These are phyloP conservation scores for Oscheius sp. DNA, from an alignment of 2,888 invertebrate genomes.

Conservation along the genomic window DNA sequence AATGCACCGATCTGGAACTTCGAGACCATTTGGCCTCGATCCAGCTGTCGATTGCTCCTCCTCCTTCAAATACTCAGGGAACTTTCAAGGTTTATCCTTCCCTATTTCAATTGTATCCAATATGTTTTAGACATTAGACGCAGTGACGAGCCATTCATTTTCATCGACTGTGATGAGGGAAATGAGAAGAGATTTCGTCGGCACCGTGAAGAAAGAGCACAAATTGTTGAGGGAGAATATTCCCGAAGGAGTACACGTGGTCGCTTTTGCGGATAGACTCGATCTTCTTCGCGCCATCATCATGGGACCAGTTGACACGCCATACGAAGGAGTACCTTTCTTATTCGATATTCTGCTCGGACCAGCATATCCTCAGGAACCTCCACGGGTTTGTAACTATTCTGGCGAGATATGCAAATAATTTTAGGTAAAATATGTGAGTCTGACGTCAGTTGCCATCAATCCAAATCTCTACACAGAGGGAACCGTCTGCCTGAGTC, in stretches of 20 bases:
- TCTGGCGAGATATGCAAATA: not conserved
- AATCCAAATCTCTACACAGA: constrained; percentile 44
- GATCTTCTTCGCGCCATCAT: constrained; percentile 39
- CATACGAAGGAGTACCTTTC: constrained; percentile 43
- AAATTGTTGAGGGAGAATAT: constrained; percentile 33
- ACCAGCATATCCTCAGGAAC: constrained; percentile 29
- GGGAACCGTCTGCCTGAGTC: constrained; percentile 41
- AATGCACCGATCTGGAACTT: not conserved
- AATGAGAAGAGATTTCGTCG: constrained; percentile 13
- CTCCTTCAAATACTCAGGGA: not conserved
- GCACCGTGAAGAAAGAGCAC: constrained; percentile 29
- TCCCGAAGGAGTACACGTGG: constrained; percentile 40
- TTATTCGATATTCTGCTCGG: constrained; percentile 39
- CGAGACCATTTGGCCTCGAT: not conserved
- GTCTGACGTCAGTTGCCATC: constrained; percentile 34
- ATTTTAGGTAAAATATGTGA: constrained; percentile 27
- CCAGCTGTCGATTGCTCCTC: constrained; percentile 9
- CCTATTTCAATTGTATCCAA: not conserved
- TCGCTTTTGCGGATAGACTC: constrained; percentile 37
- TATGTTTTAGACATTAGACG: not conserved
- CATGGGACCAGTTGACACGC: constrained; percentile 38
- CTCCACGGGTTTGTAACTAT: constrained; percentile 33
- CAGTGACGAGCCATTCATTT: not conserved
- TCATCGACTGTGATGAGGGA: not conserved
- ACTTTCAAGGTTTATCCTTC: constrained; percentile 1